Percentiles rank a stretch among this genome's conserved stretches.
phyloP scores from a whole-genome alignment of 1,140 invertebrate species.

The Oryzaephilus surinamensis region DNA sequence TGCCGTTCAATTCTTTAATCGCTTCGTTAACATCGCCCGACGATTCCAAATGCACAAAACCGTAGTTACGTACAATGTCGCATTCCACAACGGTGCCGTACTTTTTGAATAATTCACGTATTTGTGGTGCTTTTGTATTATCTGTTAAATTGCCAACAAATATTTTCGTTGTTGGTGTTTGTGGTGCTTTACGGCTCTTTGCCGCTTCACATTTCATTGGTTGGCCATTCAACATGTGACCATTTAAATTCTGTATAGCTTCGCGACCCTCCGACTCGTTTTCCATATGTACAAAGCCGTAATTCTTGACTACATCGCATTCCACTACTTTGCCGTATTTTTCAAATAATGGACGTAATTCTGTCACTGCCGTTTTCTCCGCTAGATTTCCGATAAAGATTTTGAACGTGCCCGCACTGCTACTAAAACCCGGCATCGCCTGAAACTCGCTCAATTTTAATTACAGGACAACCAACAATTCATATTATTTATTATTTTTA shows the following conservation, averaged over 20 bases:
- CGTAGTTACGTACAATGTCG: constrained; percentile 85
- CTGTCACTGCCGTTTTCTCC: constrained; percentile 74
- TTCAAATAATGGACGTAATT: constrained; percentile 83
- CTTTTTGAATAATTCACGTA: constrained; percentile 76
- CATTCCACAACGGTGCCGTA: constrained; percentile 82
- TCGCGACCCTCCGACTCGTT: constrained; percentile 81
- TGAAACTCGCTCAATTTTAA: background rate
- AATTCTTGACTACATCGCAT: constrained; percentile 94
- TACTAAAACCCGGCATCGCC: constrained; percentile 66
- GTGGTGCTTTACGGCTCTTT: constrained; percentile 71
- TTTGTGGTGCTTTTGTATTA: constrained; percentile 77
- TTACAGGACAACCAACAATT: background rate
- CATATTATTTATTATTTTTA: no score
- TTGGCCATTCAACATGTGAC: constrained; percentile 73
- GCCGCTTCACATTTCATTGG: constrained; percentile 87
- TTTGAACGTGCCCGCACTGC: constrained; percentile 77
- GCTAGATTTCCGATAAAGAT: constrained; percentile 92
- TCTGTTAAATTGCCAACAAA: constrained; percentile 85
- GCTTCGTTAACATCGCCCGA: constrained; percentile 72
- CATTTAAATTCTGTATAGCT: constrained; percentile 86
- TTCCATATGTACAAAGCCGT: constrained; percentile 96
- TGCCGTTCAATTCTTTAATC: constrained; percentile 77
- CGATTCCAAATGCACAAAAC: constrained; percentile 80
- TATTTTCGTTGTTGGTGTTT: constrained; percentile 78
- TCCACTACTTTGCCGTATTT: constrained; percentile 92